Conservation (phyloP, 2,797 vertebrate species). For the Perdix hodgsoniae region DNA sequence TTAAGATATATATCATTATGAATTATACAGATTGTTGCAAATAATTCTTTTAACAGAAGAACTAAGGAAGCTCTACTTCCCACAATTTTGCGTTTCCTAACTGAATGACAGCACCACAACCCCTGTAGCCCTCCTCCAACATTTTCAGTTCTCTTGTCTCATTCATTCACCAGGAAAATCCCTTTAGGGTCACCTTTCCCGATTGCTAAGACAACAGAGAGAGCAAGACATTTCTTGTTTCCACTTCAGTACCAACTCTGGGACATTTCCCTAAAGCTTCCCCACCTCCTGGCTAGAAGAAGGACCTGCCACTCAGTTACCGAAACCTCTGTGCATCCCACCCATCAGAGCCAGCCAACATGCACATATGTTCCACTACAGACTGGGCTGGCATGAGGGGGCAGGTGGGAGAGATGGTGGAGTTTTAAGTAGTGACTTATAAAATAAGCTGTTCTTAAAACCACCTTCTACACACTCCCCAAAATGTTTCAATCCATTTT, state of each 20-base stretch:
- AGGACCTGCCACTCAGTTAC: not conserved
- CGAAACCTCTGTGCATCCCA: rapidly evolving
- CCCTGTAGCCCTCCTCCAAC: not conserved
- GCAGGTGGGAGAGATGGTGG: not conserved
- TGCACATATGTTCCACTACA: not conserved
- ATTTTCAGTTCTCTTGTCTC: not conserved
- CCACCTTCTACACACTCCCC: not conserved
- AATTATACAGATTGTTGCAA: not conserved
- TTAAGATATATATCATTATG: not conserved
- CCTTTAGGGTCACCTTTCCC: not conserved
- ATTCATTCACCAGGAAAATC: not conserved
- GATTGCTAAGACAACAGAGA: not conserved
- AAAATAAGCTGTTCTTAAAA: rapidly evolving
- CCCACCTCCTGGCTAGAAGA: not conserved
- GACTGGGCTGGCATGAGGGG: not conserved
- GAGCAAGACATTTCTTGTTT: not conserved
- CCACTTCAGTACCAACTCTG: not conserved
- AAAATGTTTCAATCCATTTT: not conserved
- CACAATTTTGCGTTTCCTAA: not conserved
- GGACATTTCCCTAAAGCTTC: not conserved
- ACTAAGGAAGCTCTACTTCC: not conserved
- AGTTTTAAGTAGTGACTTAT: not conserved
- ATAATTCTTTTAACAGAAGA: not conserved
- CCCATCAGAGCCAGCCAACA: not conserved
- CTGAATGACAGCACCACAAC: not conserved